Percentiles rank a stretch among this genome's conserved stretches.
phyloP scores from a whole-genome alignment of 1,140 invertebrate genomes.

The Aphelenchoides avenae region DNA sequence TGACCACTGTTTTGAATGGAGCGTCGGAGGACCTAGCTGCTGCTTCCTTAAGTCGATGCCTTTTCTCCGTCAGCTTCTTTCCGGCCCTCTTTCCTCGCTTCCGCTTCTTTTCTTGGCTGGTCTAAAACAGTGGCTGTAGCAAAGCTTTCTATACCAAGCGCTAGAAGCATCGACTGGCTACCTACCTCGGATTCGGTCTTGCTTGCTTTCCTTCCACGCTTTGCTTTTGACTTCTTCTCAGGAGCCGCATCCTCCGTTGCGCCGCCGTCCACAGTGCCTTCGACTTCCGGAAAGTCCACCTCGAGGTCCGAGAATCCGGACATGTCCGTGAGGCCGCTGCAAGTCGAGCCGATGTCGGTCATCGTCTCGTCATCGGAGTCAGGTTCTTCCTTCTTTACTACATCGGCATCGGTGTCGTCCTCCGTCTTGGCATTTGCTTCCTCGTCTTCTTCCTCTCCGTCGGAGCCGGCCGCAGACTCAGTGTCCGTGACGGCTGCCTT shows the following conservation, averaged over 20 bases:
- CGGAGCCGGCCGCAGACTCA: conserved; percentile 22
- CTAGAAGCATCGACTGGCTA: not conserved
- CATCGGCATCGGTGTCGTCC: conserved; percentile 38
- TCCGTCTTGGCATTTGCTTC: conserved; percentile 27
- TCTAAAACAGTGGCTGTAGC: conserved; percentile 7
- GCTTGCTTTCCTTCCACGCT: not conserved
- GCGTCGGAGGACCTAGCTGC: conserved; percentile 19
- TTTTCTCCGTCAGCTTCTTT: conserved; percentile 43
- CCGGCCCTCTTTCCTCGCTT: conserved; percentile 11
- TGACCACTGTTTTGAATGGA: too few species aligned
- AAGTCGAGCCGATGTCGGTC: conserved; percentile 45
- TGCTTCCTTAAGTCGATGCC: conserved; percentile 42
- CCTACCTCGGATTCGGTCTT: not conserved
- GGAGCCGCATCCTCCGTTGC: conserved; percentile 13
- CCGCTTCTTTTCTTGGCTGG: conserved; percentile 1
- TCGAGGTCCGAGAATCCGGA: conserved; percentile 43
- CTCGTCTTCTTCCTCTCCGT: conserved; percentile 34
- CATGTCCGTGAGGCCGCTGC: conserved; percentile 47
- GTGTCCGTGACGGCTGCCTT: conserved; percentile 21
- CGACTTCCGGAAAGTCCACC: conserved; percentile 34
- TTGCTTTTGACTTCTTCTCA: conserved; percentile 23
- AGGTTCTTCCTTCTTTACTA: too few species aligned
- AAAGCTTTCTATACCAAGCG: conserved; percentile 5
- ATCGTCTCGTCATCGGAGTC: conserved; percentile 23
- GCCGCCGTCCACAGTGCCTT: conserved; percentile 41